A percentile compares a stretch with the other conserved stretches of the same genome.
These are phyloP conservation scores for Andrena dorsata DNA, from an alignment of 2,888 invertebrate species.

Conservation along the genomic window DNA sequence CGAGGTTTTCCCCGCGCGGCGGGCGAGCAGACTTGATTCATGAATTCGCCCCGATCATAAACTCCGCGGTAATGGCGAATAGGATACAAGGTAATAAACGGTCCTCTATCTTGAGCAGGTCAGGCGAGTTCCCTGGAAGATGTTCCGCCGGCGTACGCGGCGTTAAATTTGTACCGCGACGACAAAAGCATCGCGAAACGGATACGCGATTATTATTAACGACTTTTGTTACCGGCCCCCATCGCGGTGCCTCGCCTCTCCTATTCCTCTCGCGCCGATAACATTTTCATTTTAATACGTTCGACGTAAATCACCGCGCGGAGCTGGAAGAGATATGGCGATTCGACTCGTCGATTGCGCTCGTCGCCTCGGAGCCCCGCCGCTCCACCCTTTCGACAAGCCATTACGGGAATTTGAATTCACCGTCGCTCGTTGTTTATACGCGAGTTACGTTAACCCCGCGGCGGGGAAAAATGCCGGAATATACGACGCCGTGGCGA, in stretches of 20 bases:
- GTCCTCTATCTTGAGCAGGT: constrained; percentile 48
- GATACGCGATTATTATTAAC: constrained; percentile 43
- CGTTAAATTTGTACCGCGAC: constrained; percentile 46
- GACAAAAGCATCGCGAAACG: constrained; percentile 17
- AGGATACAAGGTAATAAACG: constrained; percentile 65
- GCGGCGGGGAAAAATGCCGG: not conserved
- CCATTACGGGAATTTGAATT: constrained; percentile 41
- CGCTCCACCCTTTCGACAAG: not conserved
- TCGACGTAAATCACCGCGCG: constrained; percentile 36
- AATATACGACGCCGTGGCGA: not conserved
- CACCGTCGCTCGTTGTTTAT: constrained; percentile 26
- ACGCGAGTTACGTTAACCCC: not conserved
- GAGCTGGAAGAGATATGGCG: constrained; percentile 36
- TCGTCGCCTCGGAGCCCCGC: not conserved
- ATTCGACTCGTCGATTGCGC: constrained; percentile 12
- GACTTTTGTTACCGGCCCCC: constrained; percentile 25
- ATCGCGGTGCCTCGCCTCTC: not conserved
- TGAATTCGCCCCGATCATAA: constrained; percentile 58
- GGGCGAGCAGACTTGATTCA: constrained; percentile 40
- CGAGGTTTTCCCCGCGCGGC: constrained; percentile 35
- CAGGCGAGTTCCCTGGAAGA: constrained; percentile 45
- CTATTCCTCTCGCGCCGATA: constrained; percentile 15
- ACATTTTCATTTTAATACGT: constrained; percentile 53
- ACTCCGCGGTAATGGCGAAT: constrained; percentile 56
- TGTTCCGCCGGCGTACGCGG: constrained; percentile 7